Percentiles rank a stretch among this genome's conserved stretches.
Conservation (phyloP, 2,797 vertebrate species). For the Trachops cirrhosus region DNA sequence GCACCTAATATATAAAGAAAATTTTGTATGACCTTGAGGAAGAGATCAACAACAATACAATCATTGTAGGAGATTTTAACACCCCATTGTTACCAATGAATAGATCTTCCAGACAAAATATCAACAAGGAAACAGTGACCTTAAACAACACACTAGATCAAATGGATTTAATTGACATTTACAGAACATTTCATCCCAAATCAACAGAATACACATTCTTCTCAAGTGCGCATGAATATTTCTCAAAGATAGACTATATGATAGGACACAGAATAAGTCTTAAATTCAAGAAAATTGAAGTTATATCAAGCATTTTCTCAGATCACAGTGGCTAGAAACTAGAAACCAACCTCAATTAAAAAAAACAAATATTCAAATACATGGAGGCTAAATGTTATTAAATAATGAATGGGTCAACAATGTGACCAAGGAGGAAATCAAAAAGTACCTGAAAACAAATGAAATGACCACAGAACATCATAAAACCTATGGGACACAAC, state of each 20-base stretch:
- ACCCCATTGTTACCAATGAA: neutral
- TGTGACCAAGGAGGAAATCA: too few species aligned
- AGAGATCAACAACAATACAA: neutral
- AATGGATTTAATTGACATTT: neutral
- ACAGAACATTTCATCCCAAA: neutral
- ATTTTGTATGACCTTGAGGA: neutral
- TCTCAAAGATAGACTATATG: neutral
- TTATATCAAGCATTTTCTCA: too few species aligned
- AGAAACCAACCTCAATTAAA: neutral
- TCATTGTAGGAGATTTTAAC: neutral
- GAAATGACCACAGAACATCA: too few species aligned
- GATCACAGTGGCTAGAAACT: neutral
- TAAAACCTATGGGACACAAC: too few species aligned
- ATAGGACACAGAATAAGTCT: neutral
- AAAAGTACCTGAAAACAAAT: too few species aligned
- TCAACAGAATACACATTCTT: neutral
- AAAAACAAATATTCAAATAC: too few species aligned
- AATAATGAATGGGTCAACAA: too few species aligned
- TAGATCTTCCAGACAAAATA: neutral
- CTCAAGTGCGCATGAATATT: neutral
- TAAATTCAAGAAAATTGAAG: neutral
- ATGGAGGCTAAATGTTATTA: too few species aligned
- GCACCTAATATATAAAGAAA: neutral
- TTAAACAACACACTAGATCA: neutral
- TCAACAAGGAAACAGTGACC: neutral